Evolutionary conservation across 1,140 invertebrate species (phyloP), one percentile per base, ranked within the genome.

Genomic region (Heliconius himera): DNA sequence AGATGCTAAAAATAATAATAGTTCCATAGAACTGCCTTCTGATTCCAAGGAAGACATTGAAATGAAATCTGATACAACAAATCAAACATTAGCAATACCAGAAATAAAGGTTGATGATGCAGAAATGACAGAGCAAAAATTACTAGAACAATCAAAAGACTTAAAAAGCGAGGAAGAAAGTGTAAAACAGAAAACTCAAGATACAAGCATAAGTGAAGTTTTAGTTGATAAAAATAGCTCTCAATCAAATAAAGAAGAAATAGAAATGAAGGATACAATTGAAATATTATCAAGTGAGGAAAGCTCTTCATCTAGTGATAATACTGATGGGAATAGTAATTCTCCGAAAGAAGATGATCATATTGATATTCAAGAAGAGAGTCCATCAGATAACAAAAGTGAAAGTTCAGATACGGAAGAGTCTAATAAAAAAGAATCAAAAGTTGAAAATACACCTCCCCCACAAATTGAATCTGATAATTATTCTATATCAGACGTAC

Each of bases 281-380:
- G 92, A 93, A 83, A 82, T 89, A 2, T 89, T 90, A 38, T 93
- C 92, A 36, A 93, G 93, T 87, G 93, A 94, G 82, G 93, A 93
- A 80, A 93, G 91, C 80, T 94, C 92, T 16, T 93, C 92, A 33
- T 94, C 93, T 8, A 93, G 92, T 88, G 92, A 94, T n/a, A 93
- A 92, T 60, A 93, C 88, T 73, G 93, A 94, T 88, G 90, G 91
- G 8, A 92, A 89, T 74, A 94, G 93, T 79, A 93, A 93, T 82
- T 94, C 93, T 3, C 93, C 93, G 16, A 93, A 93, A 80, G 71
- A 82, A 46, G 88, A 92, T 33, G 82, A 82, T 56, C 85, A 88
- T 46, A 82, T 82, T 38, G 88, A 88, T 77, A 54, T 82, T 20
- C 88, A 88, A 73, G 87, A 89, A 72, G 88, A 89, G 74, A 66